Conservation (phyloP, 2,113 vertebrate genomes). For the Phoxinus phoxinus region DNA sequence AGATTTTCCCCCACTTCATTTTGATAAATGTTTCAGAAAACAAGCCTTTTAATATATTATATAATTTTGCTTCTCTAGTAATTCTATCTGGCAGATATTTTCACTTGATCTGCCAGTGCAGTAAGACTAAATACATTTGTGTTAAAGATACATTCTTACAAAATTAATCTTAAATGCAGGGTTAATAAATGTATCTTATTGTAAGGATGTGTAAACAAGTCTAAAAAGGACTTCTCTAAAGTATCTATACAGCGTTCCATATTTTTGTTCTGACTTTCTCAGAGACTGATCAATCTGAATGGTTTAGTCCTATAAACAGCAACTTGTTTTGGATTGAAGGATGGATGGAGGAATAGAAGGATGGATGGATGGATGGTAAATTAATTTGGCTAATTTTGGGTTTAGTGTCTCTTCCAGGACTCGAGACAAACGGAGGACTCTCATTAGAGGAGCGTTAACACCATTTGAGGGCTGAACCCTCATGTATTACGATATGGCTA, state of each 20-base stretch:
- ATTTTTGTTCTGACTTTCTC: neutral
- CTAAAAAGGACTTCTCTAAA: neutral
- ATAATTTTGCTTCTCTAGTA: neutral
- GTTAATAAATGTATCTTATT: neutral
- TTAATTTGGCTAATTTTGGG: conserved; percentile 49
- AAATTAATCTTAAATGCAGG: neutral
- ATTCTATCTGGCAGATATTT: neutral
- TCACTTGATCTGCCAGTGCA: neutral
- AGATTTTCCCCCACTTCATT: neutral
- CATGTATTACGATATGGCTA: conserved; percentile 40
- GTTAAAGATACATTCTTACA: neutral
- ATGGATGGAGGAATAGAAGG: too few relatives aligned
- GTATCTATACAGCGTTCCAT: neutral
- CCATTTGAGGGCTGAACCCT: neutral
- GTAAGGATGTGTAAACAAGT: neutral
- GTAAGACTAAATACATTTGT: neutral
- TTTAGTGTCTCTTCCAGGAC: conserved; percentile 29
- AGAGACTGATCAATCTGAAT: too few relatives aligned
- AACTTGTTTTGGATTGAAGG: conserved; percentile 6
- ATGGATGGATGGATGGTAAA: conserved; percentile 28
- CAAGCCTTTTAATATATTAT: neutral
- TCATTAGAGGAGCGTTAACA: conserved; percentile 30
- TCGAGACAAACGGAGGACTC: neutral
- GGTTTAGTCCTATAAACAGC: neutral
- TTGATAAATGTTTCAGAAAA: neutral